A percentile compares a stretch with the other conserved stretches of the same genome.
Conservation (phyloP, 2,797 vertebrate genomes). For the Fratercula arctica region DNA sequence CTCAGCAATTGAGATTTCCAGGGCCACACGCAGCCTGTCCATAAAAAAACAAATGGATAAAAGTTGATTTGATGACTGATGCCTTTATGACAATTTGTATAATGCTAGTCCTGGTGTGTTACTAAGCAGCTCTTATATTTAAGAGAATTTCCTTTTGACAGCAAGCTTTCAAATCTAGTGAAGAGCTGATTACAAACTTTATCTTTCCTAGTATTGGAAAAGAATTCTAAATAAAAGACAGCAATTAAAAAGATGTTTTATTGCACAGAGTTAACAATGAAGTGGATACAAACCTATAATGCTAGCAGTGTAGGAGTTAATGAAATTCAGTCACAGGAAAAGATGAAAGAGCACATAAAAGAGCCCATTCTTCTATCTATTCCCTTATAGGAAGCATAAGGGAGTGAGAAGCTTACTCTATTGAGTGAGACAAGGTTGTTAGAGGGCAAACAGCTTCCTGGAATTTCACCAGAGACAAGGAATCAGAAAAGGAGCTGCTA, state of each 20-base stretch:
- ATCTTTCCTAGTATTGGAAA: conserved; percentile 19
- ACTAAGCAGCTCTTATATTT: neutral
- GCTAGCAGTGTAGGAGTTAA: neutral
- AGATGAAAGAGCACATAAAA: conserved; percentile 1
- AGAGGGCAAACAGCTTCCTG: neutral
- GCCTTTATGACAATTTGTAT: neutral
- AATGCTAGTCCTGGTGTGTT: neutral
- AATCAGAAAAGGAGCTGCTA: neutral
- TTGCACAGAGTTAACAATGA: conserved; percentile 25
- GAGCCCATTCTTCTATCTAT: neutral
- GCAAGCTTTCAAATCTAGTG: neutral
- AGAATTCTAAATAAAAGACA: neutral
- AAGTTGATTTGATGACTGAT: neutral
- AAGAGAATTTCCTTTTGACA: neutral
- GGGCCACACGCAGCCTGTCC: neutral
- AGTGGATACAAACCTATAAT: neutral
- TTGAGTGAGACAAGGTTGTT: neutral
- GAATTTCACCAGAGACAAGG: neutral
- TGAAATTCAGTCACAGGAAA: conserved; percentile 27
- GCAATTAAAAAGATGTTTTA: neutral
- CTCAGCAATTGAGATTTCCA: neutral
- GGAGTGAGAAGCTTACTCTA: neutral
- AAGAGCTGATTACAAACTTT: neutral
- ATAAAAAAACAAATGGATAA: neutral
- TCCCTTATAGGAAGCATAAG: neutral